These are phyloP conservation scores for Drosophila greeni DNA, from an alignment of 2,888 invertebrate genomes.

Conservation along the genomic window DNA sequence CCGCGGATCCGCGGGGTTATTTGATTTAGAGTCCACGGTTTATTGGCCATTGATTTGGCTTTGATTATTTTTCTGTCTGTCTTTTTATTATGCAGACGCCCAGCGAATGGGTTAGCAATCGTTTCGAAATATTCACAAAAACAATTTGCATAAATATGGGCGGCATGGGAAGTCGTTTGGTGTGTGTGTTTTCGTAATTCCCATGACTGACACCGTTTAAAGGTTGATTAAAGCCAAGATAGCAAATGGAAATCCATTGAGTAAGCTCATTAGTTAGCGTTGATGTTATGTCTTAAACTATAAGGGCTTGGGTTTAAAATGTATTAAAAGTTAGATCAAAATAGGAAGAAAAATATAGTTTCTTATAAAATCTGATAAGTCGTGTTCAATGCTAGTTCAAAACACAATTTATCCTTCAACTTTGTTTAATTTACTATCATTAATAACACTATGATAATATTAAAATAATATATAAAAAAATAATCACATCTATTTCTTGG, in stretches of 20 bases:
- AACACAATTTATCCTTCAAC: not conserved
- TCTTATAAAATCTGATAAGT: not conserved
- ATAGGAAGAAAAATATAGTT: no score
- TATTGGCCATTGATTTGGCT: constrained; percentile 49
- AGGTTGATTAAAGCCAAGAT: constrained; percentile 39
- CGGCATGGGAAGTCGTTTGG: constrained; percentile 35
- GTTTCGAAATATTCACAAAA: constrained; percentile 50
- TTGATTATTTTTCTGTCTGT: constrained; percentile 49
- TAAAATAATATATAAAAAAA: not conserved
- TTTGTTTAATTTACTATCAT: not conserved
- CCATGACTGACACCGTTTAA: constrained; percentile 37
- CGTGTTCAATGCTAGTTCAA: not conserved
- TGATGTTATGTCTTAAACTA: not conserved
- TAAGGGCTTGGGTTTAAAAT: not conserved
- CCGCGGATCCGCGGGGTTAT: constrained; percentile 4
- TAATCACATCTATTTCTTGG: not conserved
- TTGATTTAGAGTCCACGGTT: constrained; percentile 37
- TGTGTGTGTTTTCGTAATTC: constrained; percentile 46
- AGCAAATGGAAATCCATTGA: constrained; percentile 13
- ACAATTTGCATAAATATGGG: constrained; percentile 60
- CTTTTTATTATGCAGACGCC: constrained; percentile 41
- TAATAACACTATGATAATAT: not conserved
- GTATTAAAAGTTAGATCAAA: no score
- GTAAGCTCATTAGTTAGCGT: not conserved
- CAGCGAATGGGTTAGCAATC: constrained; percentile 14